phyloP scores from a whole-genome alignment of 2,888 invertebrate species.

The Coremacera marginata region DNA sequence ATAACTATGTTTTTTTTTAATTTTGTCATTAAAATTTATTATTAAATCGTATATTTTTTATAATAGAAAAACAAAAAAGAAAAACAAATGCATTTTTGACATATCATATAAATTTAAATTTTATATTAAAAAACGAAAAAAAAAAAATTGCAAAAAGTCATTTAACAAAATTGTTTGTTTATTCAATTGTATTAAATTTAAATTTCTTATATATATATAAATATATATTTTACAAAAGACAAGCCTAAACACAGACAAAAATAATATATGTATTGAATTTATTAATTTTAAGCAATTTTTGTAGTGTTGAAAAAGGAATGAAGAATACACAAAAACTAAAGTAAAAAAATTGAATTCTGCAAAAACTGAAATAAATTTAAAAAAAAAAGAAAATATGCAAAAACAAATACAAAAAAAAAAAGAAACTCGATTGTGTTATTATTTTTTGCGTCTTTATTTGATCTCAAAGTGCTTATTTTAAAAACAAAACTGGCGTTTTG shows the following conservation, averaged over 20 bases:
- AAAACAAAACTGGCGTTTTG: neutral
- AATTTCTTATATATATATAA: conserved; percentile 24
- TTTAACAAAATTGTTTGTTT: conserved; percentile 47
- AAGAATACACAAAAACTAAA: conserved; percentile 42
- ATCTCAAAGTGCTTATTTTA: conserved; percentile 53
- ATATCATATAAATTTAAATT: conserved; percentile 21
- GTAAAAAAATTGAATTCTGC: conserved; percentile 2
- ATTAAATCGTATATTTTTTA: neutral
- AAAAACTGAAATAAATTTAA: conserved; percentile 37
- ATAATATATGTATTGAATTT: conserved; percentile 58
- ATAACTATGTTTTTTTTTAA: conserved; percentile 47
- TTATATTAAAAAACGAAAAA: no score
- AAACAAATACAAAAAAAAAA: conserved; percentile 43
- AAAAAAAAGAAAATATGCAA: conserved; percentile 37
- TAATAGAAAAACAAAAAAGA: conserved; percentile 17
- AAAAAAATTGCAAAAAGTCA: conserved; percentile 20
- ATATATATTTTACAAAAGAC: conserved; percentile 25
- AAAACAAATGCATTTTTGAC: conserved; percentile 27
- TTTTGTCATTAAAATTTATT: conserved; percentile 50
- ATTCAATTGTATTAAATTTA: neutral
- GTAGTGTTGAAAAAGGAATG: conserved; percentile 41
- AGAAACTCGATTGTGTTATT: conserved; percentile 53
- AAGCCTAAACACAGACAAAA: conserved; percentile 37
- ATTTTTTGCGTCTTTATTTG: conserved; percentile 60
- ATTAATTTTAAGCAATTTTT: conserved; percentile 56